Evolutionary conservation across 2,113 vertebrate species (phyloP).

Genomic region (Narcine bancroftii): DNA sequence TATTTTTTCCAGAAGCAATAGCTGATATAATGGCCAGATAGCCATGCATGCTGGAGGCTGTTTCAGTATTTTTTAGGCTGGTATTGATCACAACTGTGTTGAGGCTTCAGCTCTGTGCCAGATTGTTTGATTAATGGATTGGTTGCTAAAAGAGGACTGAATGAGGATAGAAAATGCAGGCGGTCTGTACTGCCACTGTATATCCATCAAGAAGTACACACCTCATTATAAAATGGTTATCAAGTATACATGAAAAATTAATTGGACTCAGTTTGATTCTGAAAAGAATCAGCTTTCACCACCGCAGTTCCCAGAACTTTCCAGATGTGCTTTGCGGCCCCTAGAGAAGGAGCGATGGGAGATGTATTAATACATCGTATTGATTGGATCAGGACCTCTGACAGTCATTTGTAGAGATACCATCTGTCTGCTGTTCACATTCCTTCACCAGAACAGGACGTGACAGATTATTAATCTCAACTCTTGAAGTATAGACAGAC

Average conservation of each 20-base stretch:
- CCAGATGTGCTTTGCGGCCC: conserved; percentile 89
- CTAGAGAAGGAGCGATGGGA: conserved; percentile 80
- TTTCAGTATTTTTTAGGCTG: conserved; percentile 59
- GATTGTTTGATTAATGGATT: conserved; percentile 99
- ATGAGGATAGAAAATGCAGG: conserved; percentile 87
- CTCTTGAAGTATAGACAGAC: conserved; percentile 79
- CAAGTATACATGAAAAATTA: conserved; percentile 83
- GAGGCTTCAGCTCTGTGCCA: conserved; percentile 89
- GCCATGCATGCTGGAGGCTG: conserved; percentile 54
- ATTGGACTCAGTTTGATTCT: conserved; percentile 79
- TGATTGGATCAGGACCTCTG: conserved; percentile 99
- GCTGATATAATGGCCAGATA: conserved; percentile 55
- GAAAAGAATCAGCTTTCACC: conserved; percentile 68
- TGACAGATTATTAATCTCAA: conserved; percentile 99
- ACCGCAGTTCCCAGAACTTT: conserved; percentile 68
- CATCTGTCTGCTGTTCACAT: conserved; percentile 98
- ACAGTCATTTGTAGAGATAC: conserved; percentile 99
- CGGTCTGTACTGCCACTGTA: conserved; percentile 71
- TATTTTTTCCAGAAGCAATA: conserved; percentile 55
- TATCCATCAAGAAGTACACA: conserved; percentile 68
- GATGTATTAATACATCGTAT: conserved; percentile 99
- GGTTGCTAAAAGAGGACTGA: conserved; percentile 94
- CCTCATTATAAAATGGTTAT: conserved; percentile 88
- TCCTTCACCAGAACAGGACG: conserved; percentile 99
- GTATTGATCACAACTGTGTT: conserved; percentile 96